A percentile compares a stretch with the other conserved stretches of the same genome.
These are phyloP conservation scores for Boloria euphrosyne DNA, from an alignment of 2,888 invertebrate genomes.

Conservation along the genomic window DNA sequence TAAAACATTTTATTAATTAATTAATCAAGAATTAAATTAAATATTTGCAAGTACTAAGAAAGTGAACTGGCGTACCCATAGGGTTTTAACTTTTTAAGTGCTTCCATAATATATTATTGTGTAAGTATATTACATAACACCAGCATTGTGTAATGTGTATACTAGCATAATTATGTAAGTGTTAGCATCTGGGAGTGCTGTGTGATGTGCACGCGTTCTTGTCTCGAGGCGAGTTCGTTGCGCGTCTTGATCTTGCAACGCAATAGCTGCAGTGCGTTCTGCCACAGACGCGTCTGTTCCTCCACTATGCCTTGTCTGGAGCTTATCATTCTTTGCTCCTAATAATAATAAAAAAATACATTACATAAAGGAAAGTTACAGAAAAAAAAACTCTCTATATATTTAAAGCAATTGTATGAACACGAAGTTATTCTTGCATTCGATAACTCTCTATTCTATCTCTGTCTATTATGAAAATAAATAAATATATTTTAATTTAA, in stretches of 20 bases:
- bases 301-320: conserved; percentile 75
- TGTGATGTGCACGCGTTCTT: conserved; percentile 82
- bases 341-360: conserved; percentile 24
- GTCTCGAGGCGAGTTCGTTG: conserved; percentile 73
- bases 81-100: too few relatives aligned
- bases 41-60: too few relatives aligned
- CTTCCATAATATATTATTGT: too few relatives aligned
- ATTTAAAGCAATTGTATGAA: too few relatives aligned
- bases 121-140: too few relatives aligned
- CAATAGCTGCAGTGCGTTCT: conserved; percentile 72
- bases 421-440: too few relatives aligned
- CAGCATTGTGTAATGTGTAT: background rate
- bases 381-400: background rate
- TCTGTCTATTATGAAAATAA: too few relatives aligned
- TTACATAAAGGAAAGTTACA: background rate
- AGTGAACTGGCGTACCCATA: too few relatives aligned
- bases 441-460: too few relatives aligned
- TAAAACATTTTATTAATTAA: too few relatives aligned
- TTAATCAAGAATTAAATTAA: too few relatives aligned
- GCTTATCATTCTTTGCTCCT: conserved; percentile 75
- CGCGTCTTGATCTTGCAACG: conserved; percentile 81
- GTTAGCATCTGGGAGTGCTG: conserved; percentile 85
- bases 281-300: conserved; percentile 72
- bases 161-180: conserved; percentile 58
- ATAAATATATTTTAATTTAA: too few relatives aligned